Conservation (phyloP, 1,140 invertebrate genomes). For the Cephus cinctus region DNA sequence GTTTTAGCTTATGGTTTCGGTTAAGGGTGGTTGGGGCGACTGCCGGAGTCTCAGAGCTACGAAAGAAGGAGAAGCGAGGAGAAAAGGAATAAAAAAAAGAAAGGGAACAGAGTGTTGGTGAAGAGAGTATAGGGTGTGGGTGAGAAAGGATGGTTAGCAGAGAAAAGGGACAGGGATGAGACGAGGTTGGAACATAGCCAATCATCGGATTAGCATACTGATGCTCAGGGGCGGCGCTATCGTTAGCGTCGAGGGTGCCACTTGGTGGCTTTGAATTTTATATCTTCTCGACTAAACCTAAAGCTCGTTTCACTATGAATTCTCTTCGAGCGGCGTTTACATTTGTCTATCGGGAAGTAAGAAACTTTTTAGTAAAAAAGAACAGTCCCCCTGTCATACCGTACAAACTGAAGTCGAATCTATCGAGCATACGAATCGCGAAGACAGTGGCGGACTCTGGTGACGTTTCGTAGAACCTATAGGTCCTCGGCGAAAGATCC, state of each 20-base stretch:
- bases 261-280: conserved; percentile 52
- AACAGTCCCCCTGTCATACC: too few species aligned
- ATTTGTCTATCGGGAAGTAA: too few species aligned
- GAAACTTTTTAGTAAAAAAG: too few species aligned
- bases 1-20: conserved; percentile 52
- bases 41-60: conserved; percentile 19
- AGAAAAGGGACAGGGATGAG: conserved; percentile 2
- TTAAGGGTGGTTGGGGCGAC: conserved; percentile 37
- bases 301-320: too few species aligned
- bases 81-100: conserved; percentile 16
- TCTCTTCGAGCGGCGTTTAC: too few species aligned
- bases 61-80: neutral
- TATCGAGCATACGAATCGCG: too few species aligned
- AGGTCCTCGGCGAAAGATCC: too few species aligned
- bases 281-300: too few species aligned
- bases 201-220: conserved; percentile 57
- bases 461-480: too few species aligned
- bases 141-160: conserved; percentile 8
- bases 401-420: too few species aligned
- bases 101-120: conserved; percentile 13
- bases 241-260: conserved; percentile 48
- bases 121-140: conserved; percentile 13
- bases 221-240: conserved; percentile 51
- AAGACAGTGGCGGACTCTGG: too few species aligned
- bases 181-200: conserved; percentile 51